A percentile compares a stretch with the other conserved stretches of the same genome.
Evolutionary conservation across 2,888 invertebrate species (phyloP).

Genomic region (Imbricaverruca yamaguchii): DNA sequence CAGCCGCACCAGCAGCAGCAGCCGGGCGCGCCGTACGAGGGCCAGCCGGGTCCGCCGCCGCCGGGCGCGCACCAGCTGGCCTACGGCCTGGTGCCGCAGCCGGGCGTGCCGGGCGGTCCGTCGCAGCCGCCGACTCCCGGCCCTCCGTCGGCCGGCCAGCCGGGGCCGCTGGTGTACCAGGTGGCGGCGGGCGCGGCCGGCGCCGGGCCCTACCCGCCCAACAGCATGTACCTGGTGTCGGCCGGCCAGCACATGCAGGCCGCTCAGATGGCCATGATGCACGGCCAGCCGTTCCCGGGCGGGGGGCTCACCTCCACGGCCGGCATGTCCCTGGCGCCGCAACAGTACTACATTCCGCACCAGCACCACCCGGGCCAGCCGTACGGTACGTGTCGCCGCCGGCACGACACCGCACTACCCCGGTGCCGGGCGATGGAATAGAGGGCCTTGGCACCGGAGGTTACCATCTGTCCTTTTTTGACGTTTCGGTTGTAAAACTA

Average conservation of each 20-base stretch:
- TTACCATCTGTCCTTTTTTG: too few relatives aligned
- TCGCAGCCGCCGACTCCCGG: constrained; percentile 5
- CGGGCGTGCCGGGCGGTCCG: not conserved
- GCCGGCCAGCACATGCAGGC: constrained; percentile 7
- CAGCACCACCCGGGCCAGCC: not conserved
- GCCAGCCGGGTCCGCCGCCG: constrained; percentile 10
- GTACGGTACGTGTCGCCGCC: not conserved
- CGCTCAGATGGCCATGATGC: not conserved
- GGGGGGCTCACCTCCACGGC: not conserved
- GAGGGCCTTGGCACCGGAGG: not conserved
- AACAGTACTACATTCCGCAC: not conserved
- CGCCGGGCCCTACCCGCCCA: constrained; percentile 1
- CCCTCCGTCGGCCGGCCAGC: not conserved
- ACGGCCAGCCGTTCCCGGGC: not conserved
- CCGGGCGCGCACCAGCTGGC: not conserved
- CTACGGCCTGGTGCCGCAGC: constrained; percentile 4
- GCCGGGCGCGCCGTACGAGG: not conserved
- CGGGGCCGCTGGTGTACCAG: not conserved
- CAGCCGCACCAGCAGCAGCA: not conserved
- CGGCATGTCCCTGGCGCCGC: not conserved
- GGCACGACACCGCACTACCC: not conserved
- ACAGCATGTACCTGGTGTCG: constrained; percentile 16
- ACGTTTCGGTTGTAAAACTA: too few relatives aligned
- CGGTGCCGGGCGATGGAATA: too few relatives aligned
- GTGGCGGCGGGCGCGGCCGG: not conserved